A percentile compares a stretch with the other conserved stretches of the same genome.
phyloP scores from a whole-genome alignment of 2,797 vertebrate genomes.

The Podarcis lilfordi region DNA sequence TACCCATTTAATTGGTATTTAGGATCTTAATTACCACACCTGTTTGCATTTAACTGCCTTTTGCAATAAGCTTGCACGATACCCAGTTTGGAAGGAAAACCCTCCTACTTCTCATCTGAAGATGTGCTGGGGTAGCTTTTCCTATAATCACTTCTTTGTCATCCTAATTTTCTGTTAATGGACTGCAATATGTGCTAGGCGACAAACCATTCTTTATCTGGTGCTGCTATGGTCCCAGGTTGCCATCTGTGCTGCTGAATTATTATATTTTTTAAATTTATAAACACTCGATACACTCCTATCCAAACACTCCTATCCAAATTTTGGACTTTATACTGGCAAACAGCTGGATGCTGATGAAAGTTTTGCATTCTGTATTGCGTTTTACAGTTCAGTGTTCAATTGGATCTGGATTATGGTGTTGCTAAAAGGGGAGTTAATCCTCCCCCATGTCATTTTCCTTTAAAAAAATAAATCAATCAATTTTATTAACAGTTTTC shows the following conservation, averaged over 20 bases:
- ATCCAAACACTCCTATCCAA: background rate
- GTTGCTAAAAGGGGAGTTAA: background rate
- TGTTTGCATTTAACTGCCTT: conserved; percentile 12
- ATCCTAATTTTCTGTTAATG: background rate
- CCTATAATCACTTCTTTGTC: background rate
- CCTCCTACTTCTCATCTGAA: background rate
- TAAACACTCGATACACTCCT: too few species aligned
- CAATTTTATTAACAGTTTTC: too few species aligned
- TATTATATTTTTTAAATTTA: background rate
- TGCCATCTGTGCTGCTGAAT: background rate
- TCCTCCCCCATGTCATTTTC: background rate
- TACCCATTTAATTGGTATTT: conserved; percentile 15
- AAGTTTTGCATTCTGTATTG: background rate
- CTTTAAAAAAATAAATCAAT: too few species aligned
- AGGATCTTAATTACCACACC: conserved; percentile 7
- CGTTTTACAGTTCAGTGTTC: background rate
- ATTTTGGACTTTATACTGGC: background rate
- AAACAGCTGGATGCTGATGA: background rate
- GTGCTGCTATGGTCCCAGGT: background rate
- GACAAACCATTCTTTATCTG: background rate
- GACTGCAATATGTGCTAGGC: background rate
- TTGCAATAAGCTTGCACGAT: background rate
- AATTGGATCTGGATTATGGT: background rate
- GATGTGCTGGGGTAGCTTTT: background rate
- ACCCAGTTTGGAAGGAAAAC: conserved; percentile 1